Evolutionary conservation across 1,140 invertebrate genomes (phyloP), one percentile per base, ranked within the genome.

Genomic region (Myzus persicae): DNA sequence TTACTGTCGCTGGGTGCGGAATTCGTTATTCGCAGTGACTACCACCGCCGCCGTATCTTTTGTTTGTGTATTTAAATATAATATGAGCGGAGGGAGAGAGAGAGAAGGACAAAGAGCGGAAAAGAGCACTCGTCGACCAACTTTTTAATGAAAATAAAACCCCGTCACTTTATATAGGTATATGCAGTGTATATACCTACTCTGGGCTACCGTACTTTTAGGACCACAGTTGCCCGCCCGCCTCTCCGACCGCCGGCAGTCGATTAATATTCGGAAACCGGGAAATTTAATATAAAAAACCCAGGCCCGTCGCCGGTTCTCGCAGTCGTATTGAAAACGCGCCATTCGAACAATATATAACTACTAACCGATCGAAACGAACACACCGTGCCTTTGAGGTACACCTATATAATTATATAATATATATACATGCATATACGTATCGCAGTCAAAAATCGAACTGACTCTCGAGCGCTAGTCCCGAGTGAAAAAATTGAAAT

Each of bases 111-210:
- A 22, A 6, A n/a, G 31, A 54, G 22, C 38, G 81, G 3, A 7
- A 51, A 22, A 26, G 22, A 51, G 24, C 88, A 59, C 26, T 90
- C 20, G 84, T 46, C 22, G 22, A 40, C 48, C 88, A 59, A 90
- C 88, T 90, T 90, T 90, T 90, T 90, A 90, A 90, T 90, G 48
- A 90, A 90, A 90, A 90, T 40, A 59, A 90, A 54, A 89, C n/a
- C n/a, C 48, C 36, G 46, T 26, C 46, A 26, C 11, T 24, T 31
- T 38, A 42, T 84, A 84, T 84, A 76, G 59, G 59, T 84, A 88
- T 22, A 88, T 22, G n/a, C 88, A 20, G 48, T 54, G 87, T 90
- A 51, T n/a, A n/a, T 90, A 54, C n/a, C 22, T 36, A 24, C 44
- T 18, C 26, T 2, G 11, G 22, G 24, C 44, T n/a, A 36, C 26